phyloP scores from a whole-genome alignment of 2,888 invertebrate genomes.

The Thysanoteuthis rhombus region DNA sequence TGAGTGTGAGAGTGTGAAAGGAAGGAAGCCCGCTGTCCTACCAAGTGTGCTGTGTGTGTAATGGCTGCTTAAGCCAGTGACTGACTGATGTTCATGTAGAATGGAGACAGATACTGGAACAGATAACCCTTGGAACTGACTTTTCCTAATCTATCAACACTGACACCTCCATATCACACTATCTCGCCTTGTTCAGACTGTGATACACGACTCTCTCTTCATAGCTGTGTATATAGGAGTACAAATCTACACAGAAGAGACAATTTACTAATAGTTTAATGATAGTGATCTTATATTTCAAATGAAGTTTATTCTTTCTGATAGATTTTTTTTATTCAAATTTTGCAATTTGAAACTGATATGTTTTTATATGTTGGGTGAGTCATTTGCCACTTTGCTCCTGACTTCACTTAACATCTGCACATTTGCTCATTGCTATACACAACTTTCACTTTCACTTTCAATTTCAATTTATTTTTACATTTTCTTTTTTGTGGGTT shows the following conservation, averaged over 20 bases:
- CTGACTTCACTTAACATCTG: conserved; percentile 12
- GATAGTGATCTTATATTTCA: background rate
- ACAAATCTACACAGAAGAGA: background rate
- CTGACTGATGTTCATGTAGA: conserved; percentile 12
- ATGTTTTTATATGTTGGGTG: conserved; percentile 12
- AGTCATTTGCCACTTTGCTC: conserved; percentile 12
- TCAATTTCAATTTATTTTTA: background rate
- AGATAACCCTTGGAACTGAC: conserved; percentile 12
- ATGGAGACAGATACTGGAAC: conserved; percentile 12
- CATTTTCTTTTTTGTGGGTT: background rate
- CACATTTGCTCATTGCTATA: background rate
- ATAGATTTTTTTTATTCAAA: background rate
- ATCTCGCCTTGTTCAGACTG: conserved; percentile 12
- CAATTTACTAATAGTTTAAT: background rate
- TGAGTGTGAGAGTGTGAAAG: conserved; percentile 12
- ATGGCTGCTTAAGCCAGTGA: conserved; percentile 12
- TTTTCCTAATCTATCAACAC: background rate
- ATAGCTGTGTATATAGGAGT: background rate
- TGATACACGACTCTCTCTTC: background rate
- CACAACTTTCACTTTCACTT: background rate
- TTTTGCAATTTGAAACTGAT: background rate
- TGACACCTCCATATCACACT: conserved; percentile 12
- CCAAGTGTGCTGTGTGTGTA: conserved; percentile 12
- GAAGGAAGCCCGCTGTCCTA: conserved; percentile 12
- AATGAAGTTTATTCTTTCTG: background rate